Base-by-base conservation (phyloP, 2,888 invertebrate genomes). In the Drosophila barbarae region DNA sequence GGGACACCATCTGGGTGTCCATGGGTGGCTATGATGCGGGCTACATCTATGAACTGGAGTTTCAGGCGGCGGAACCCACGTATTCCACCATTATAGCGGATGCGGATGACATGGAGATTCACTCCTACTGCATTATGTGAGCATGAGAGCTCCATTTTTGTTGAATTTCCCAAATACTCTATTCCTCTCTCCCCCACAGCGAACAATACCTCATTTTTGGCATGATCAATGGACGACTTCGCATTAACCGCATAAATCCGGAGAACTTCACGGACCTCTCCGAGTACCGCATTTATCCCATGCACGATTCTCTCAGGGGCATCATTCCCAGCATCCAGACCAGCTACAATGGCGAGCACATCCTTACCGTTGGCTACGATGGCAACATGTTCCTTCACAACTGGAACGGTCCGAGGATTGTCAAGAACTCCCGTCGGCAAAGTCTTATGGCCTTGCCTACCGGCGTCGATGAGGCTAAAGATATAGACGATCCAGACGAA, bases 271-370 rank as follows among this genome's bases (percentile, higher is more conserved):
- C 90, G 6, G 91, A 93, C 86, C 87, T 93, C 3, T 88, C 90
- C 0, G 93, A 95, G 81, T 93, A 92, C 79, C 94, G 93, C 90
- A 90, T 91, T 38, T 89, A 94, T 35, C 90, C 93, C 2, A 94
- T 95, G 93, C 96, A 96, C 84, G 95, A 95, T 85, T 91, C 91
- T 44, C 91, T 91, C 59, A 93, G 93, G 30, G 95, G 95, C 8
- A 90, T 90, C 13, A 91, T 96, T 32, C 91, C 93, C 0, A 90
- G 91, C 60, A 90, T 96, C 56, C 91, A 92, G 60, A 91, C 93
- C 68, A 94, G 93, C 78, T 90, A 89, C 55, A 92, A 95, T 87
- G 82, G 86, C 0, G 77, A 86, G 28, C 87, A 86, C 68, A 70
- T 95, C 8, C 92, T 93, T 59, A 91, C 93, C 0, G 92, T 93